phyloP scores from a whole-genome alignment of 2,888 invertebrate species.

The Parnassius orleans region DNA sequence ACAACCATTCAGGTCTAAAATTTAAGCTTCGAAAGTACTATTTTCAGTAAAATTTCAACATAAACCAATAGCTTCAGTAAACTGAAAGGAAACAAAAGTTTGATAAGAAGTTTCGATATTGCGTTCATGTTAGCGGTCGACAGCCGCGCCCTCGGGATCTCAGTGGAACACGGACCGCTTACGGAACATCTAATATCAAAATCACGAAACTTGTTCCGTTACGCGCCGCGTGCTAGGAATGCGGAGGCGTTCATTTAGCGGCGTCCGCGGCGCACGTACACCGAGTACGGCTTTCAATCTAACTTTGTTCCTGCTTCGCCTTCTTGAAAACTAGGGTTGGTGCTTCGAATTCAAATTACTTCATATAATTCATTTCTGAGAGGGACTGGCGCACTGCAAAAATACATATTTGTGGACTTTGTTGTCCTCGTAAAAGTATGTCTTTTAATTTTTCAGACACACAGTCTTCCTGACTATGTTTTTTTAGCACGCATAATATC shows the following conservation, averaged over 20 bases:
- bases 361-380: too few relatives aligned
- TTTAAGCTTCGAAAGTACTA: neutral
- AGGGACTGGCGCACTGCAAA: too few relatives aligned
- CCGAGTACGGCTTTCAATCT: constrained; percentile 35
- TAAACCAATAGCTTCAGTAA: too few relatives aligned
- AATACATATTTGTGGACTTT: too few relatives aligned
- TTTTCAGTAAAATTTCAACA: too few relatives aligned
- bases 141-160: neutral
- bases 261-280: constrained; percentile 33
- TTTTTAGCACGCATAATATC: too few relatives aligned
- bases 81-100: neutral
- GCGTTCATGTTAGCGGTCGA: neutral
- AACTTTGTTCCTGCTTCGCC: constrained; percentile 34
- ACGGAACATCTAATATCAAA: constrained; percentile 24
- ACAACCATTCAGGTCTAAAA: too few relatives aligned
- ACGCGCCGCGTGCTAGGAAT: constrained; percentile 26
- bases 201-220: constrained; percentile 23
- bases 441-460: too few relatives aligned
- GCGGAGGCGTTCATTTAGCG: constrained; percentile 30
- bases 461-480: too few relatives aligned
- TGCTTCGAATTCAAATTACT: neutral
- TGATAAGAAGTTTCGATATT: neutral
- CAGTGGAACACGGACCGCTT: constrained; percentile 16
- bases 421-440: too few relatives aligned
- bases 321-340: constrained; percentile 33